phyloP scores from a whole-genome alignment of 2,113 vertebrate genomes.

The Calonectris borealis region DNA sequence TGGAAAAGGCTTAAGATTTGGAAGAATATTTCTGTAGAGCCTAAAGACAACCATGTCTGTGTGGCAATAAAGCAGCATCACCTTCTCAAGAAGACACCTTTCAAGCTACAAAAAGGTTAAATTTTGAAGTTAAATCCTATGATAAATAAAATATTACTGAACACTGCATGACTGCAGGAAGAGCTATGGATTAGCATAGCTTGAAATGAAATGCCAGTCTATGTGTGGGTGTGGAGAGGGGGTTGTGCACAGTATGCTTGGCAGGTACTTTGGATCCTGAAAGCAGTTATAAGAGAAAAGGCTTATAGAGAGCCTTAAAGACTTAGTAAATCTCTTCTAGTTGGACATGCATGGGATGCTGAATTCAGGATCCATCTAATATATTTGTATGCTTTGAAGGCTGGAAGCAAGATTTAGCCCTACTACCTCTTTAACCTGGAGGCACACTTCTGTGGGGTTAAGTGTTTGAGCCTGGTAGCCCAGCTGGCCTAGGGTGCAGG shows the following conservation, averaged over 20 bases:
- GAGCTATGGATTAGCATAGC: not conserved
- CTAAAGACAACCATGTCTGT: not conserved
- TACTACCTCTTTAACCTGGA: no score
- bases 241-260: not conserved
- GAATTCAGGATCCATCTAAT: not conserved
- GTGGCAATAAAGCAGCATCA: not conserved
- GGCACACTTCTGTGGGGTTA: not conserved
- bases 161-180: not conserved
- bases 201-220: not conserved
- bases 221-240: not conserved
- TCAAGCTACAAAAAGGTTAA: not conserved
- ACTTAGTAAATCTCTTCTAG: not conserved
- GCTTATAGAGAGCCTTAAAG: not conserved
- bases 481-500: not conserved
- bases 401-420: not conserved
- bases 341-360: not conserved
- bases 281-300: not conserved
- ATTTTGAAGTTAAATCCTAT: not conserved
- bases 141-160: conserved; percentile 24
- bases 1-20: not conserved
- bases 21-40: not conserved
- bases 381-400: not conserved
- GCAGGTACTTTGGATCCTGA: not conserved
- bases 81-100: not conserved
- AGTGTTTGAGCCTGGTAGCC: not conserved